Evolutionary conservation across 1,140 invertebrate genomes (phyloP).

Genomic region (Neodiprion pinetum): DNA sequence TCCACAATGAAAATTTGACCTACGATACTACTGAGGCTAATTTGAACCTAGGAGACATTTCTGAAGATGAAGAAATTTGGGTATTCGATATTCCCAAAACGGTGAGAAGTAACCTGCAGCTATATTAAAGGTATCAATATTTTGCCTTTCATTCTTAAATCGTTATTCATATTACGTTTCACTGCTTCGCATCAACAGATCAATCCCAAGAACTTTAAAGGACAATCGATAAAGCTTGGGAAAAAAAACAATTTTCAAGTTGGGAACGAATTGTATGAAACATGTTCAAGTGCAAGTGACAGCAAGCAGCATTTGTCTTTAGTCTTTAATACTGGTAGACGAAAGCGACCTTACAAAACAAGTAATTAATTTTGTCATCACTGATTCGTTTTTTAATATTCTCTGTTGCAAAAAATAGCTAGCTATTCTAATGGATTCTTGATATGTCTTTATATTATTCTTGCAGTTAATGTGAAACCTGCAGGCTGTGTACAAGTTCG

Average conservation of each 20-base stretch:
- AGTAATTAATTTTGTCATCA: not conserved
- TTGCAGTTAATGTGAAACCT: not conserved
- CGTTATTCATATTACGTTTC: not conserved
- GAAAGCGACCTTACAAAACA: not conserved
- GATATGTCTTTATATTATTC: not conserved
- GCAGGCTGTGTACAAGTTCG: not conserved
- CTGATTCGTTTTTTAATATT: too few species aligned
- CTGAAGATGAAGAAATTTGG: not conserved
- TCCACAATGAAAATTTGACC: not conserved
- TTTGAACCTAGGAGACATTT: not conserved
- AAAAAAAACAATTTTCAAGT: not conserved
- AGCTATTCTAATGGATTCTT: too few species aligned
- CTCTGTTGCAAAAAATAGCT: too few species aligned
- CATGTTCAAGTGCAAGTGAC: not conserved
- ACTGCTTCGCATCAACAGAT: not conserved
- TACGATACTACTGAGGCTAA: not conserved
- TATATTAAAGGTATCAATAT: not conserved
- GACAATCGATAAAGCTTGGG: not conserved
- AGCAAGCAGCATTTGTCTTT: not conserved
- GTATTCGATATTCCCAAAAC: not conserved
- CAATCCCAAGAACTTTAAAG: not conserved
- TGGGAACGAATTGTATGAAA: not conserved
- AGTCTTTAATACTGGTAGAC: not conserved
- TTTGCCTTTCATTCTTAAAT: not conserved
- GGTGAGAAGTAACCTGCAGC: not conserved